Percentiles rank a stretch among this genome's conserved stretches.
Evolutionary conservation across 2,113 vertebrate species (phyloP).

Genomic region (Sorex fumeus): DNA sequence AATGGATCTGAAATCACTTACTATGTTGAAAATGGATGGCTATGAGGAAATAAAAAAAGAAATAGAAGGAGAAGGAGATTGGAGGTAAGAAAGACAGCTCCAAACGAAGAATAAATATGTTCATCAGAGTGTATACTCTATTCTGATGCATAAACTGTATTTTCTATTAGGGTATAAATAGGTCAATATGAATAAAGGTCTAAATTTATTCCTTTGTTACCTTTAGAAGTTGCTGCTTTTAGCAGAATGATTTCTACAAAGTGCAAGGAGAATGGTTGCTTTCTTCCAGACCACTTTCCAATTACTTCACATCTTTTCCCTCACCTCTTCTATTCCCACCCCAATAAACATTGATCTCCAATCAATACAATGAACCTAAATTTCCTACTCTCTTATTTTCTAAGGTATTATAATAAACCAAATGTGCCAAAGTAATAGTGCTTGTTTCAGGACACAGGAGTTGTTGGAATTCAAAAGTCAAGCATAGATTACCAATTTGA

Average conservation of each 20-base stretch:
- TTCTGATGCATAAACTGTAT: background rate
- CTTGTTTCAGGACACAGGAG: constrained; percentile 7
- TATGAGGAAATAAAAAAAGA: background rate
- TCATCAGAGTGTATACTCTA: background rate
- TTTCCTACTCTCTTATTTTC: constrained; percentile 34
- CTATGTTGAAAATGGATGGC: background rate
- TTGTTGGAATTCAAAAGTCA: background rate
- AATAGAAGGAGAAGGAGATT: background rate
- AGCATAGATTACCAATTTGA: background rate
- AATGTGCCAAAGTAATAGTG: background rate
- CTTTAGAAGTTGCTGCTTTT: background rate
- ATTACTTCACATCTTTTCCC: background rate
- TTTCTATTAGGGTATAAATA: constrained; percentile 1
- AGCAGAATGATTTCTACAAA: background rate
- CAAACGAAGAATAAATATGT: background rate
- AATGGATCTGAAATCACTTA: background rate
- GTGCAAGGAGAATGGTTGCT: background rate
- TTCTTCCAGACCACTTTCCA: background rate
- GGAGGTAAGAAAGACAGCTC: background rate
- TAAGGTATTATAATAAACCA: background rate
- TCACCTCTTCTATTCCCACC: background rate
- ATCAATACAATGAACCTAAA: background rate
- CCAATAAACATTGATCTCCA: background rate
- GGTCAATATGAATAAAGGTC: background rate
- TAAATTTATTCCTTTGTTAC: background rate